Evolutionary conservation across 2,113 vertebrate genomes (phyloP).

Genomic region (Chloropsis cyanopogon): DNA sequence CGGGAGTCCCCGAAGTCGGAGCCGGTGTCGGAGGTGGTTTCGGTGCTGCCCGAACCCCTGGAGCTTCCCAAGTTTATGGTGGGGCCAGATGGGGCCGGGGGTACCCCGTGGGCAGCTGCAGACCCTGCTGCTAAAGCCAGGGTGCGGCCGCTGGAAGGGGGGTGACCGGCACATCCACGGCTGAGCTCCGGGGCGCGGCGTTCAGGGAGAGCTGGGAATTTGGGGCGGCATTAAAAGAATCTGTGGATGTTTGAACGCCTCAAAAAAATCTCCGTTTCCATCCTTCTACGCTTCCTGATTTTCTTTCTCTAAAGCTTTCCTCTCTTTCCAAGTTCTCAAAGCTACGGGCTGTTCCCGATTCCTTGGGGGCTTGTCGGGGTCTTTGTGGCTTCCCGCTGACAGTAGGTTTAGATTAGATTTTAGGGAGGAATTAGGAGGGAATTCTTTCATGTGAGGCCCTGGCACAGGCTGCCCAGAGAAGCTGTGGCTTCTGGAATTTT

Average conservation of each 20-base stretch:
- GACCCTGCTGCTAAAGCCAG: slow-evolving; percentile 5
- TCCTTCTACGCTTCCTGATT: background rate
- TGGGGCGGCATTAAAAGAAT: background rate
- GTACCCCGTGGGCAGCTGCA: background rate
- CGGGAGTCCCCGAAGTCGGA: background rate
- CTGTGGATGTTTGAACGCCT: background rate
- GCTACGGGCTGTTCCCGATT: background rate
- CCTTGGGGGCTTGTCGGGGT: background rate
- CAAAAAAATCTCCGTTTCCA: background rate
- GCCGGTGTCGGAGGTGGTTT: rapidly evolving
- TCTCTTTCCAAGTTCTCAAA: background rate
- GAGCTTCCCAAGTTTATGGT: background rate
- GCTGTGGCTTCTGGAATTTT: background rate
- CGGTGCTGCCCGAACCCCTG: background rate
- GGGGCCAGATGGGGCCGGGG: slow-evolving; percentile 16
- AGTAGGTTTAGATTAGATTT: background rate
- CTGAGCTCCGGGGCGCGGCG: background rate
- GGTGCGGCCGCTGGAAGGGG: background rate
- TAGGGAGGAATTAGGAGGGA: background rate
- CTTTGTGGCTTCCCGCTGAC: background rate
- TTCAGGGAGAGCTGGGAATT: background rate
- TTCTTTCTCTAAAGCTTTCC: background rate
- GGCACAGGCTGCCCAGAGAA: background rate
- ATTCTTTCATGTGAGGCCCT: background rate
- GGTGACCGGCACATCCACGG: background rate